Evolutionary conservation across 2,888 invertebrate genomes (phyloP).

Genomic region (Archips xylosteana): DNA sequence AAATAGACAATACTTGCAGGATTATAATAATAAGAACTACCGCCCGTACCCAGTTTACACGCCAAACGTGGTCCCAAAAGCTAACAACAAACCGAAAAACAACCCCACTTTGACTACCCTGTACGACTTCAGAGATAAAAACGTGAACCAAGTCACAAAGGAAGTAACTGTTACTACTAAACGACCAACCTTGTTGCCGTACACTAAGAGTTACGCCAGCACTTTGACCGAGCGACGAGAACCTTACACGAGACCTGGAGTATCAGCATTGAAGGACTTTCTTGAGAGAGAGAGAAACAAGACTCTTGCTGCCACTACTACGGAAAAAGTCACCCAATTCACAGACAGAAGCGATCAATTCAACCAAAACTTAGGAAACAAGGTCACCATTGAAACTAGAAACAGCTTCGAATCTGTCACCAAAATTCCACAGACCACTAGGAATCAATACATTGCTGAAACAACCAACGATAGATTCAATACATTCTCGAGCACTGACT

Average conservation of each 20-base stretch:
- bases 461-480: slow-evolving; percentile 65
- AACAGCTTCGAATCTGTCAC: slow-evolving; percentile 73
- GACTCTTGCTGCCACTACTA: slow-evolving; percentile 58
- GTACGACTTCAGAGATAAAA: slow-evolving; percentile 73
- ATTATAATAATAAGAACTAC: slow-evolving; percentile 72
- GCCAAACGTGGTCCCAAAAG: slow-evolving; percentile 64
- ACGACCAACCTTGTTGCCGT: slow-evolving; percentile 74
- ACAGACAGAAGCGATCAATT: slow-evolving; percentile 60
- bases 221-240: slow-evolving; percentile 64
- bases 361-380: slow-evolving; percentile 49
- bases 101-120: slow-evolving; percentile 77
- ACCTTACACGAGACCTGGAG: slow-evolving; percentile 80
- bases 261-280: slow-evolving; percentile 72
- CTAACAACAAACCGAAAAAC: slow-evolving; percentile 59
- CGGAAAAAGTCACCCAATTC: slow-evolving; percentile 60
- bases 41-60: slow-evolving; percentile 78
- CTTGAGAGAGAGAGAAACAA: slow-evolving; percentile 75
- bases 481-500: slow-evolving; percentile 58
- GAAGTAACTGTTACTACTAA: slow-evolving; percentile 65
- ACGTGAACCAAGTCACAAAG: slow-evolving; percentile 51
- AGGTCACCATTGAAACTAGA: slow-evolving; percentile 62
- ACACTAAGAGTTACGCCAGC: slow-evolving; percentile 70
- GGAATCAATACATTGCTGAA: slow-evolving; percentile 55
- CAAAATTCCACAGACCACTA: slow-evolving; percentile 72
- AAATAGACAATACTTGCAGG: slow-evolving; percentile 76